Evolutionary conservation across 2,113 vertebrate species (phyloP).

Genomic region (Esox niger): DNA sequence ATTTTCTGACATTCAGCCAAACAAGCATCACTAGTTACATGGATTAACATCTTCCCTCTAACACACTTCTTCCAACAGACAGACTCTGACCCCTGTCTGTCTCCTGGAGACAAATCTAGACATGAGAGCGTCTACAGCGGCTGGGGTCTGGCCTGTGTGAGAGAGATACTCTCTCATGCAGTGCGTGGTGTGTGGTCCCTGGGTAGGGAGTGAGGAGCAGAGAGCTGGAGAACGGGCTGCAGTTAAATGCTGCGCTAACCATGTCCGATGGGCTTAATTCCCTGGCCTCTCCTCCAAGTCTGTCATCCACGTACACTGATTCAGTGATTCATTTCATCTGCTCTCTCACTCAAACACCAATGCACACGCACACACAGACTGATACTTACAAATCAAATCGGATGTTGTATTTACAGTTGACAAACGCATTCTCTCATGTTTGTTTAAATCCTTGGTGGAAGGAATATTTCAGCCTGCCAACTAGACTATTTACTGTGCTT

Average conservation of each 20-base stretch:
- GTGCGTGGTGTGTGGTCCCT: conserved; percentile 16
- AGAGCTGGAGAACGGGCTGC: background rate
- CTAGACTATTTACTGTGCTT: too few species aligned
- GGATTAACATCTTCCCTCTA: background rate
- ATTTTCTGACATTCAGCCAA: background rate
- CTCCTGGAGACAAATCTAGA: background rate
- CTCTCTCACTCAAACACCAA: background rate
- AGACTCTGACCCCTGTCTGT: conserved; percentile 2
- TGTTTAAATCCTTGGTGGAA: too few species aligned
- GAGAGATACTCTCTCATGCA: background rate
- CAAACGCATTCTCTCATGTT: too few species aligned
- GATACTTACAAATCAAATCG: too few species aligned
- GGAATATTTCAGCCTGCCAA: too few species aligned
- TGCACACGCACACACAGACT: too few species aligned
- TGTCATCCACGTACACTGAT: conserved; percentile 14
- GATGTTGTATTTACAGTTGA: too few species aligned
- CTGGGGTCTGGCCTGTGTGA: background rate
- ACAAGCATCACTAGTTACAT: background rate
- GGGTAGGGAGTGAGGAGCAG: conserved; percentile 4
- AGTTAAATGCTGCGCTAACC: conserved; percentile 31
- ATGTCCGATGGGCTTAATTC: conserved; percentile 34
- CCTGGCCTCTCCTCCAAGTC: conserved; percentile 7
- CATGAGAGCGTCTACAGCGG: background rate
- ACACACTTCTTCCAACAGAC: background rate
- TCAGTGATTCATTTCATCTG: conserved; percentile 20